Percentiles rank a stretch among this genome's conserved stretches.
phyloP scores from a whole-genome alignment of 2,113 vertebrate species.

The Brienomyrus longianalis region DNA sequence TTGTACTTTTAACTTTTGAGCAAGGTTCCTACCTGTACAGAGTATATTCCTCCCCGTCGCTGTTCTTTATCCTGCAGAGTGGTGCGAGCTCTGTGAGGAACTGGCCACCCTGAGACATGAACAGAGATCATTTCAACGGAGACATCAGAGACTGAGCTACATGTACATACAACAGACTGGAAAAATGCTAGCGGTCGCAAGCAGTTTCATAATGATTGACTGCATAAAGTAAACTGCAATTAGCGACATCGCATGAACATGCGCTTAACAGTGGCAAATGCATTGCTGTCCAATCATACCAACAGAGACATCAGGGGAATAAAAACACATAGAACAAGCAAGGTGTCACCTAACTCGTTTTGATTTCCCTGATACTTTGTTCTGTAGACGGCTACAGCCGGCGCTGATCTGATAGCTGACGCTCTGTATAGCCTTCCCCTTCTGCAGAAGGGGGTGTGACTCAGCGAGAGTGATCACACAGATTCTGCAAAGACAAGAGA shows the following conservation, averaged over 20 bases:
- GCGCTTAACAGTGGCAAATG: not conserved
- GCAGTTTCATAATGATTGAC: not conserved
- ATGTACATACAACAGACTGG: not conserved
- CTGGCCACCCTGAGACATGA: constrained; percentile 75
- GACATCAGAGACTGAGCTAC: not conserved
- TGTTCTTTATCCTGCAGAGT: constrained; percentile 83
- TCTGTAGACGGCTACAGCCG: constrained; percentile 88
- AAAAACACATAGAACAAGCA: not conserved
- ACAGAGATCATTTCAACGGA: not conserved
- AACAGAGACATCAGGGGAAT: not conserved
- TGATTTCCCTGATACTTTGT: constrained; percentile 95
- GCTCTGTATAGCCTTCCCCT: constrained; percentile 71
- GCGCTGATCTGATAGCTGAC: constrained; percentile 92
- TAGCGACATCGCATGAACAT: not conserved
- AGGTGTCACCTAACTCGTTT: constrained; percentile 72
- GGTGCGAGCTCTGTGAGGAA: constrained; percentile 93
- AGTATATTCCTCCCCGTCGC: constrained; percentile 83
- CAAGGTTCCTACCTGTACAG: constrained; percentile 71
- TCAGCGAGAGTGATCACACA: constrained; percentile 89
- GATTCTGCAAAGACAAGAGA: constrained; percentile 61
- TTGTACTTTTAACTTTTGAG: not conserved
- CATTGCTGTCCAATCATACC: not conserved
- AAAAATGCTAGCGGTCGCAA: not conserved
- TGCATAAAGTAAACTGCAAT: not conserved
- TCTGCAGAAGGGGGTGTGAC: constrained; percentile 85